These are phyloP conservation scores for Tinamus major DNA, from an alignment of 2,797 vertebrate genomes.

Conservation along the genomic window DNA sequence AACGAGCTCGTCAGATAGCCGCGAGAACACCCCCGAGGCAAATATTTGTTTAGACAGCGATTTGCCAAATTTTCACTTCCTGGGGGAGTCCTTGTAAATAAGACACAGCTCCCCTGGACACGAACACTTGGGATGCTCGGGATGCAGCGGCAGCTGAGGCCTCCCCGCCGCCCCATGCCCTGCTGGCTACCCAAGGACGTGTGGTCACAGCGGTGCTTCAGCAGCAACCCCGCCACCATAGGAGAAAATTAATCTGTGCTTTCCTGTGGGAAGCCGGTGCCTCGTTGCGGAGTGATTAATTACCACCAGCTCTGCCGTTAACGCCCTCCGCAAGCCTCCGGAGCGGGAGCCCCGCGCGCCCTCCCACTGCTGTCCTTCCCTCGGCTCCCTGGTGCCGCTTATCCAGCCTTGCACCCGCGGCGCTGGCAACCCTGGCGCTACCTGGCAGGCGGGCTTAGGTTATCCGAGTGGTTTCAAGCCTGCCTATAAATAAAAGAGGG, in stretches of 20 bases:
- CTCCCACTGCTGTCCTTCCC: not conserved
- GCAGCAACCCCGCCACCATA: not conserved
- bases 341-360: not conserved
- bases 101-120: not conserved
- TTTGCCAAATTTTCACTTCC: not conserved
- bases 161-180: not conserved
- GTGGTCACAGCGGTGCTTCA: not conserved
- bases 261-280: accelerated
- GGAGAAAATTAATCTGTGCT: not conserved
- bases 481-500: conserved; percentile 17
- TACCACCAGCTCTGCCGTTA: accelerated
- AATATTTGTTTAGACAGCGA: conserved; percentile 2
- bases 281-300: not conserved
- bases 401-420: too few species aligned
- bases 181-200: accelerated
- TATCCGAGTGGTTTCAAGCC: conserved; percentile 41
- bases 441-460: conserved; percentile 38
- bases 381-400: accelerated
- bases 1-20: not conserved
- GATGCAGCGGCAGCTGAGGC: not conserved
- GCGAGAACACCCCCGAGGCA: not conserved
- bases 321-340: accelerated
- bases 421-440: not conserved
- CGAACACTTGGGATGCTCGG: not conserved
- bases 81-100: not conserved